phyloP scores from a whole-genome alignment of 2,113 vertebrate species.

The Rostratula benghalensis region DNA sequence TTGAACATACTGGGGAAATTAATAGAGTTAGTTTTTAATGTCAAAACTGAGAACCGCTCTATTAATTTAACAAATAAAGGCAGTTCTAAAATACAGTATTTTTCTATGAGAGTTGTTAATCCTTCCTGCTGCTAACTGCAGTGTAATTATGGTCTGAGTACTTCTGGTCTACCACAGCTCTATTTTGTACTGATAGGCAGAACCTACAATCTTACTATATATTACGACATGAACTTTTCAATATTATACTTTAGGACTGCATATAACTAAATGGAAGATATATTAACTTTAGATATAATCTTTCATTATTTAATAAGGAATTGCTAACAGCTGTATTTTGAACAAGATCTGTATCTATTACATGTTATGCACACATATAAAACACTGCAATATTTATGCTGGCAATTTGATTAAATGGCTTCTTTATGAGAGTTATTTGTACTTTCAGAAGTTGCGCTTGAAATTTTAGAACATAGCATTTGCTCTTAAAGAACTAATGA shows the following conservation, averaged over 20 bases:
- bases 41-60: not conserved
- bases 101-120: not conserved
- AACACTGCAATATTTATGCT: not conserved
- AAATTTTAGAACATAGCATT: not conserved
- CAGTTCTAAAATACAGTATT: slow-evolving; percentile 1
- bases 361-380: not conserved
- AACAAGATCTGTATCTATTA: not conserved
- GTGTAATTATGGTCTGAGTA: slow-evolving; percentile 4
- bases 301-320: not conserved
- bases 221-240: not conserved
- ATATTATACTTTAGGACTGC: not conserved
- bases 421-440: not conserved
- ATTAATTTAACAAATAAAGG: slow-evolving; percentile 43
- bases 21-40: slow-evolving; percentile 26
- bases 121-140: slow-evolving; percentile 28
- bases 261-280: not conserved
- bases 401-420: not conserved
- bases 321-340: not conserved
- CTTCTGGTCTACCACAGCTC: not conserved
- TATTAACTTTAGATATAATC: not conserved
- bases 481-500: not conserved
- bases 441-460: not conserved
- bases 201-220: not conserved
- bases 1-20: slow-evolving; percentile 13
- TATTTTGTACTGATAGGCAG: not conserved